Conservation (phyloP, 2,797 vertebrate genomes). For the Monodelphis domestica region DNA sequence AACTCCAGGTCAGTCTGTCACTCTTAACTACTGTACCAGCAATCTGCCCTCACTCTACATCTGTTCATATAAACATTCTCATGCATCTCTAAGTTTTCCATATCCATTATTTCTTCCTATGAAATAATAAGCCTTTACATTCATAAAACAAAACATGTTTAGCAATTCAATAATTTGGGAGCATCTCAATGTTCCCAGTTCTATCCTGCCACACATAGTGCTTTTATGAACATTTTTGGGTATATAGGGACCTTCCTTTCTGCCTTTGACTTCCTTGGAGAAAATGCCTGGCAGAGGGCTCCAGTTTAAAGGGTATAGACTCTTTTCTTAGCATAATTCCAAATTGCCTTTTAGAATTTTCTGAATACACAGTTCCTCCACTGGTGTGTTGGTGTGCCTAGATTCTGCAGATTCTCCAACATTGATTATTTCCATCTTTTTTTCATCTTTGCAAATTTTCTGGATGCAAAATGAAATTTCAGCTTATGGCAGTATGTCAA, state of each 20-base stretch:
- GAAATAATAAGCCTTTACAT: background rate
- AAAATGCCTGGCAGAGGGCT: background rate
- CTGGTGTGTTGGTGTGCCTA: background rate
- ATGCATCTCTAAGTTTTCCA: background rate
- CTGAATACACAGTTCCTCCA: background rate
- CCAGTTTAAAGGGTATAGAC: background rate
- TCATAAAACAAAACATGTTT: background rate
- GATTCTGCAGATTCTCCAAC: background rate
- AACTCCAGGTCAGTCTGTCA: no score
- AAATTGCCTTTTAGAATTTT: background rate
- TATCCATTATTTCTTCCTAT: background rate
- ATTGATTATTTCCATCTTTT: background rate
- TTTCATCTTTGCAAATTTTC: background rate
- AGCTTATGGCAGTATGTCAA: background rate
- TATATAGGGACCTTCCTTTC: background rate
- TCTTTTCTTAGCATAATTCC: background rate
- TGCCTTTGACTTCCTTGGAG: background rate
- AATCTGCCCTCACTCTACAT: no score
- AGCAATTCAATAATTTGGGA: background rate
- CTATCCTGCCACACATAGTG: background rate
- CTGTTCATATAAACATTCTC: background rate
- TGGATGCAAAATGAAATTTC: background rate
- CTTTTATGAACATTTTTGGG: background rate
- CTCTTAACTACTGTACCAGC: no score
- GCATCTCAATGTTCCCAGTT: background rate